Base-by-base conservation (phyloP, 2,113 vertebrate genomes). In the Sciurus niger region DNA sequence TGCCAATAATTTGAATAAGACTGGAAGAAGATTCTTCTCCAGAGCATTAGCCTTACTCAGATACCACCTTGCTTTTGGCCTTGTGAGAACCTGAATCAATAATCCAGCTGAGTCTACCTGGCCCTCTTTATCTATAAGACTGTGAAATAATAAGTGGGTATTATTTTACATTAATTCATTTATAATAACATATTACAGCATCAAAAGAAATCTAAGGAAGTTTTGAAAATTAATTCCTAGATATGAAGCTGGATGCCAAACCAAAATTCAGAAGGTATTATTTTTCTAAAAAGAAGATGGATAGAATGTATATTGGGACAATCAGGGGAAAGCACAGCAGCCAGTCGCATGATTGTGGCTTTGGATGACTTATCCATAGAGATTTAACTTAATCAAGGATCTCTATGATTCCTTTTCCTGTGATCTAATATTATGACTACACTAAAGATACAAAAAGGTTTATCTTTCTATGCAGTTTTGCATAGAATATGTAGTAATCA, bases 141-240 rank as follows among this genome's bases (percentile, higher is more conserved):
- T 79, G 9, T 90, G 76, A 63, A 18, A 68, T 70, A 77, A 65
- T 63, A 79, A 93, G 72, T 70, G 2, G 4, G 1, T 32, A 1
- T 46, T 83, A 51, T 67, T 89, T 85, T 86, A 92, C 94, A 20
- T 28, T 82, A 80, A 70, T 53, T 60, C 28, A 77, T 58, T 89
- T 77, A 25, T 92, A 43, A 55, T 70, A 32, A 63, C 82, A 79
- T 70, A 22, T 93, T 92, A 74, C 24, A 48, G 28, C 16, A 89
- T 79, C 9, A 84, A 46, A 76, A 55, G 40, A 85, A 82, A 89
- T 34, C 30, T 46, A 63, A 91, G 40, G n/a, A 80, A 63, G 11
- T 79, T 63, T 79, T 65, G 40, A 94, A 94, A 86, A 72, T 14
- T 58, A 70, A 12, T 76, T 40, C 84, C 17, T 73, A 92, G 43